These are phyloP conservation scores for Novumbra hubbsi DNA, from an alignment of 2,797 vertebrate genomes.

Conservation along the genomic window DNA sequence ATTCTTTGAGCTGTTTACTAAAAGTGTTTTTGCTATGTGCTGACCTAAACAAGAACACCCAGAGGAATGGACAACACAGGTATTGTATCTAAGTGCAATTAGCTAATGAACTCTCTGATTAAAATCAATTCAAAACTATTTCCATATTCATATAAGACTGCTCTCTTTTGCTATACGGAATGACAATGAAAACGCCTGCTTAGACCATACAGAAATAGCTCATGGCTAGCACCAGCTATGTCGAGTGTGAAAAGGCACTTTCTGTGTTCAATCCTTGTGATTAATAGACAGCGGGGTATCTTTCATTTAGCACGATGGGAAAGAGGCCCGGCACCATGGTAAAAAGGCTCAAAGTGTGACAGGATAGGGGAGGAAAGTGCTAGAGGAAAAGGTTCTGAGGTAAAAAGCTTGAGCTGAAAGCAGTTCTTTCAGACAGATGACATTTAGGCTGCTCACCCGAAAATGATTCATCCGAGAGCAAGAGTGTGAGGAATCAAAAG, in stretches of 20 bases:
- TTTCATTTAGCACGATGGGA: constrained; percentile 64
- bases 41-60: not conserved
- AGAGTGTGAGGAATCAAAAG: no score
- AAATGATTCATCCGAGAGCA: constrained; percentile 44
- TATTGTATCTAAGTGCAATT: not conserved
- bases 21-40: no score
- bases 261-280: constrained; percentile 57
- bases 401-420: constrained; percentile 54
- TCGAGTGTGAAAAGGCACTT: constrained; percentile 35
- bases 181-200: not conserved
- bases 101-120: not conserved
- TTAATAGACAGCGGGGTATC: constrained; percentile 63
- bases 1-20: no score
- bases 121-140: no score
- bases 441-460: constrained; percentile 67
- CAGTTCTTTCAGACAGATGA: constrained; percentile 58
- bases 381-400: constrained; percentile 20
- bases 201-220: not conserved
- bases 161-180: no score
- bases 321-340: not conserved
- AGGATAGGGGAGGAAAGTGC: constrained; percentile 38
- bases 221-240: not conserved
- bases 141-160: no score
- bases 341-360: constrained; percentile 55
- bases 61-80: not conserved